Conservation (phyloP, 2,888 invertebrate species). For the Thera britannica region DNA sequence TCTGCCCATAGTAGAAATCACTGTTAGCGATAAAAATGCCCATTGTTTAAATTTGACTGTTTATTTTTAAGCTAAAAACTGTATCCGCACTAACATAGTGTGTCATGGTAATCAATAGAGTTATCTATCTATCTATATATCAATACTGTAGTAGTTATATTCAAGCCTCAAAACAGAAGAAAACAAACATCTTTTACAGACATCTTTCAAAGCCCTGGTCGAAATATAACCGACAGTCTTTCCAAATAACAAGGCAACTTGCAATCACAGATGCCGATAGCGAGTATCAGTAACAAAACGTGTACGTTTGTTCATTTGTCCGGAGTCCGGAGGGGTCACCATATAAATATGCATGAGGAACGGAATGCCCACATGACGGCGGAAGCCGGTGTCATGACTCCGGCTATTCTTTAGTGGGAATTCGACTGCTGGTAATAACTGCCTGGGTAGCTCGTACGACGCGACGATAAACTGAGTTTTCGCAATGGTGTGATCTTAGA, state of each 20-base stretch:
- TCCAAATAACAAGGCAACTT: constrained; percentile 2
- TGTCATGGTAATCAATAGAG: too few relatives aligned
- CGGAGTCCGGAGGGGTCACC: constrained; percentile 49
- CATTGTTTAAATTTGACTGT: too few relatives aligned
- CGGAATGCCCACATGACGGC: constrained; percentile 60
- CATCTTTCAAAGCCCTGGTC: too few relatives aligned
- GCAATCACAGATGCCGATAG: constrained; percentile 39
- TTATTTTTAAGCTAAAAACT: too few relatives aligned
- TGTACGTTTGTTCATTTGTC: constrained; percentile 53
- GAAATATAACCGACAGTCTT: neutral
- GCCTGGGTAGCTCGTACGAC: neutral
- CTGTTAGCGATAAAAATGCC: too few relatives aligned
- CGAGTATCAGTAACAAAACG: constrained; percentile 48
- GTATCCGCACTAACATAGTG: too few relatives aligned
- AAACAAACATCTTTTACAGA: too few relatives aligned
- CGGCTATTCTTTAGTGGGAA: constrained; percentile 41
- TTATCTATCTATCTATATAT: too few relatives aligned
- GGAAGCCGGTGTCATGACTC: constrained; percentile 36
- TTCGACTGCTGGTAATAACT: constrained; percentile 25
- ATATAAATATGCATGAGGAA: constrained; percentile 64
- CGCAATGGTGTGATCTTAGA: neutral
- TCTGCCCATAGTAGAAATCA: too few relatives aligned
- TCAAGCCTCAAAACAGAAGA: too few relatives aligned
- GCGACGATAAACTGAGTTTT: neutral
- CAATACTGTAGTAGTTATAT: too few relatives aligned